These are phyloP conservation scores for Sthenelais limicola DNA, from an alignment of 2,888 invertebrate species.

Conservation along the genomic window DNA sequence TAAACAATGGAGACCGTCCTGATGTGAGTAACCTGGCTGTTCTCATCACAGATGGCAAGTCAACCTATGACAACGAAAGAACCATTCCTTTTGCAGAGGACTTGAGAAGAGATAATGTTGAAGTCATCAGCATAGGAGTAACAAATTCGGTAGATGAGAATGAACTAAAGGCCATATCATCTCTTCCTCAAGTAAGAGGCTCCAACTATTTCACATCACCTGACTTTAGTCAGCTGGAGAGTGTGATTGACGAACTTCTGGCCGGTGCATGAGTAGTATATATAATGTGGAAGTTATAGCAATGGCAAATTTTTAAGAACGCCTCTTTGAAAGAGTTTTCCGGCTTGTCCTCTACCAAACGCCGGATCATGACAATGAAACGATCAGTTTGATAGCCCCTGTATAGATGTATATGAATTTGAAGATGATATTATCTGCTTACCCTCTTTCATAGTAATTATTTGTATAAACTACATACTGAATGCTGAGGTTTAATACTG, in stretches of 20 bases:
- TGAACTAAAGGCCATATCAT: conserved; percentile 19
- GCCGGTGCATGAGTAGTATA: conserved; percentile 5
- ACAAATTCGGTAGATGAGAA: conserved; percentile 25
- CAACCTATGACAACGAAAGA: conserved; percentile 35
- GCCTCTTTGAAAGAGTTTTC: no score
- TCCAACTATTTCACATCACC: conserved; percentile 11
- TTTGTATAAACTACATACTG: no score
- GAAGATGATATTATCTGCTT: no score
- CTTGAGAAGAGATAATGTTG: not conserved
- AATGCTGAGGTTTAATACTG: no score
- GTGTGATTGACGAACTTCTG: not conserved
- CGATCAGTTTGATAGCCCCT: no score
- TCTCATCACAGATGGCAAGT: conserved; percentile 46
- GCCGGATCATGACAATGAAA: no score
- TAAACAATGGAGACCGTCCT: conserved; percentile 26
- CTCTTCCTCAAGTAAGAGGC: not conserved
- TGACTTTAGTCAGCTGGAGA: conserved; percentile 10
- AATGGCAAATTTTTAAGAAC: no score
- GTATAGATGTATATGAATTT: no score
- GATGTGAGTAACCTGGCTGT: conserved; percentile 40
- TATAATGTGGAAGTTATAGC: no score
- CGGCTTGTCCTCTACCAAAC: no score
- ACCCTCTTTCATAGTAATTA: no score
- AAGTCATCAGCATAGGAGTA: conserved; percentile 7
- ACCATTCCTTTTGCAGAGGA: conserved; percentile 24